Evolutionary conservation across 2,797 vertebrate genomes (phyloP), one percentile per base, ranked within the genome.

Genomic region (Thunnus albacares): DNA sequence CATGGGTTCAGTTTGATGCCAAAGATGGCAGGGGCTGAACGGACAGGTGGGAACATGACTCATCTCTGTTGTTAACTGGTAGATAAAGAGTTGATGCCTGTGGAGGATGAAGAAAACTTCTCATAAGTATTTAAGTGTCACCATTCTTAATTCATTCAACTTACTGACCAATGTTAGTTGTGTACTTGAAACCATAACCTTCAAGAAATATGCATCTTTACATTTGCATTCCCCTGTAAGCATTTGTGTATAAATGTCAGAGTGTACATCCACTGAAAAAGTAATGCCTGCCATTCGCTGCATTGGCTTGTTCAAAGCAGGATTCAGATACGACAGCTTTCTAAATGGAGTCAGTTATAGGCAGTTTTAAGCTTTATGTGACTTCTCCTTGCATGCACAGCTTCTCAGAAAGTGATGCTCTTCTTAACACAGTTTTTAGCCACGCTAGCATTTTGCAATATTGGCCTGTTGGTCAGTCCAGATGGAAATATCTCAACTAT

Each of bases 1-100:
- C 28, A 11, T 41, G n/a, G 2, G 17, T 22, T 71, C 45, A 52
- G 61, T n/a, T 14, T 13, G 57, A 61, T 63, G 71, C 79, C 72
- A 78, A 49, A 69, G 70, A 64, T 1, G 5, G 35, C 56, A 12
- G 69, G 35, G 65, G 53, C 66, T 55, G 62, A 28, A 72, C 35
- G 24, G 61, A 80, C 52, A 58, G 53, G 76, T 62, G 66, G 20
- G 72, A 43, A 58, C 63, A 62, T 22, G 33, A 82, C 30, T 79
- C 38, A 67, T 60, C 6, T 51, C 28, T 71, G 2, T 15, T 47
- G 41, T 55, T 4, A 51, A 60, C 20, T 1, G 0, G 3, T 14
- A 59, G 18, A 35, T 15, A 41, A 11, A 56, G 52, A 52, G 61
- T 67, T 51, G 3, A 15, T 8, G 26, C 18, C 30, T 75, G 26